Percentiles rank a stretch among this genome's conserved stretches.
Evolutionary conservation across 2,888 invertebrate species (phyloP).

Genomic region (Amblyteles armatorius): DNA sequence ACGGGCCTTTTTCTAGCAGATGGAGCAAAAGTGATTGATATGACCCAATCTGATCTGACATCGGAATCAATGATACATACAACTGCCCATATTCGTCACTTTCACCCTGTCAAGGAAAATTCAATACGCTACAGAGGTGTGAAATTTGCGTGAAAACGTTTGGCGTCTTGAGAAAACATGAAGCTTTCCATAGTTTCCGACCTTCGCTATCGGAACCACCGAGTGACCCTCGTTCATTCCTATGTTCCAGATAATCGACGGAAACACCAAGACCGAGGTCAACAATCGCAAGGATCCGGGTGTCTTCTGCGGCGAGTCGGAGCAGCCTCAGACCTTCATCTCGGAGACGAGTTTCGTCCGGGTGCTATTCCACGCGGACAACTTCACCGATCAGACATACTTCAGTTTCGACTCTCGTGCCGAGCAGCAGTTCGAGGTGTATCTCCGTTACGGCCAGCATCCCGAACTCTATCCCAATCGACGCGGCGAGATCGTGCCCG

Average conservation of each 20-base stretch:
- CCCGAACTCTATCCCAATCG: slow-evolving; percentile 96
- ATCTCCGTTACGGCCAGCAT: slow-evolving; percentile 96
- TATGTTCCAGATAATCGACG: slow-evolving; percentile 92
- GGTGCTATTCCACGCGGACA: slow-evolving; percentile 95
- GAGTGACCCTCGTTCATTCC: slow-evolving; percentile 53
- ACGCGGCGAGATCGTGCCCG: slow-evolving; percentile 94
- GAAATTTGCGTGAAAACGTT: no score
- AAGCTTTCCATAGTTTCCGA: not conserved
- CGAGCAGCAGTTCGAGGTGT: slow-evolving; percentile 96
- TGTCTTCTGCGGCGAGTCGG: slow-evolving; percentile 96
- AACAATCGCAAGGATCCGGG: slow-evolving; percentile 95
- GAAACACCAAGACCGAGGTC: slow-evolving; percentile 95
- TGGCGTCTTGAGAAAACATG: no score
- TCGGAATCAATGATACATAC: no score
- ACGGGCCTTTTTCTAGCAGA: no score
- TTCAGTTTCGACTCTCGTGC: slow-evolving; percentile 95
- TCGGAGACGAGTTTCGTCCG: slow-evolving; percentile 97
- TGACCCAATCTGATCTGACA: no score
- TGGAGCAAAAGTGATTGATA: no score
- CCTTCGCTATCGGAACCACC: not conserved
- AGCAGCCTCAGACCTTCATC: slow-evolving; percentile 97
- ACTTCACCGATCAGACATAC: slow-evolving; percentile 96
- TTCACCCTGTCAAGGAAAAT: no score
- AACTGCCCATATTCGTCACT: no score
- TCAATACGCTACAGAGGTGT: no score